Conservation (phyloP, 2,113 vertebrate species). For the Pelecanus crispus region DNA sequence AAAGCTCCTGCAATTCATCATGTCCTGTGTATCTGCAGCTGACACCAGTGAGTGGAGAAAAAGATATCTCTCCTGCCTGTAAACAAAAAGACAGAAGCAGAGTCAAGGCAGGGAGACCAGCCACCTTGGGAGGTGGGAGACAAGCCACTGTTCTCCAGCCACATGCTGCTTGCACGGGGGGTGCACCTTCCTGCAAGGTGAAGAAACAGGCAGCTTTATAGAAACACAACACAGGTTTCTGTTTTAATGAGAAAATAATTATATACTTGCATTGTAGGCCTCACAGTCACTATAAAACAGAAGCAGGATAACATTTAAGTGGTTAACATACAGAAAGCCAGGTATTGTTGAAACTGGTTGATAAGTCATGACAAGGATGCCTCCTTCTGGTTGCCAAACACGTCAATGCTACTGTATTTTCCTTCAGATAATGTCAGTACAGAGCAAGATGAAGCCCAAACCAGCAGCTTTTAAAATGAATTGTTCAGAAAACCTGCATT, state of each 20-base stretch:
- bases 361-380: constrained; percentile 62
- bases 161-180: background rate
- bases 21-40: background rate
- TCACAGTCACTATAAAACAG: constrained; percentile 90
- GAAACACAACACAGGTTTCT: constrained; percentile 73
- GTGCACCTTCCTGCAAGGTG: background rate
- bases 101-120: background rate
- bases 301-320: constrained; percentile 87
- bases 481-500: constrained; percentile 60
- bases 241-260: constrained; percentile 99
- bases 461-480: constrained; percentile 59
- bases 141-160: background rate
- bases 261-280: constrained; percentile 86
- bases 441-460: constrained; percentile 59
- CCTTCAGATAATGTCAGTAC: constrained; percentile 26
- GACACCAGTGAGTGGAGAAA: background rate
- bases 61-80: background rate
- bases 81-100: background rate
- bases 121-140: background rate
- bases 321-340: constrained; percentile 86
- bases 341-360: constrained; percentile 60
- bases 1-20: background rate
- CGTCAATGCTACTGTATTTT: constrained; percentile 35
- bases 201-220: constrained; percentile 1
- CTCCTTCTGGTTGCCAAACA: constrained; percentile 46